Percentiles rank a stretch among this genome's conserved stretches.
Conservation (phyloP, 2,888 invertebrate genomes). For the Sinopyrophorus schimmeli region DNA sequence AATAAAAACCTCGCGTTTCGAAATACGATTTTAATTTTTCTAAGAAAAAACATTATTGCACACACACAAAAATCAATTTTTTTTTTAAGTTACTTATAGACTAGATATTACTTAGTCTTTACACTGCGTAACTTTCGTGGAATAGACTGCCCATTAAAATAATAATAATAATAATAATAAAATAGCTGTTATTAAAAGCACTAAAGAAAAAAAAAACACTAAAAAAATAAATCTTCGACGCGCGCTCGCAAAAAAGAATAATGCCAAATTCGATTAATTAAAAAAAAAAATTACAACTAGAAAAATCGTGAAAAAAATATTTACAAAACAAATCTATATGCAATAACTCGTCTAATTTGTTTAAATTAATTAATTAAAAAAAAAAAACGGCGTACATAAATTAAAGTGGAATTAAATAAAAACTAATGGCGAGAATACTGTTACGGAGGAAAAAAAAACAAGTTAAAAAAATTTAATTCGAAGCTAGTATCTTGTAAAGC, state of each 20-base stretch:
- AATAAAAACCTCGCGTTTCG: no score
- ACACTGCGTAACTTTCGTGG: conserved; percentile 15
- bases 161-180: conserved; percentile 5
- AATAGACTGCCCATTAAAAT: conserved; percentile 14
- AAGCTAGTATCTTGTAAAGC: conserved; percentile 46
- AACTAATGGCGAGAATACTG: conserved; percentile 21
- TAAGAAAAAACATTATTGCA: conserved; percentile 25
- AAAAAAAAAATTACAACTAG: conserved; percentile 18
- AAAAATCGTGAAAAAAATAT: conserved; percentile 21
- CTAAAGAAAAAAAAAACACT: conserved; percentile 1
- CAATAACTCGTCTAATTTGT: conserved; percentile 26
- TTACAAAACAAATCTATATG: conserved; percentile 27
- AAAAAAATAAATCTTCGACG: conserved; percentile 21
- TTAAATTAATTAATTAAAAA: no score
- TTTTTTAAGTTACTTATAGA: conserved; percentile 22
- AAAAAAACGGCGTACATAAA: conserved; percentile 8
- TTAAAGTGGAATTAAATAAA: conserved; percentile 23
- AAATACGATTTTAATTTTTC: no score
- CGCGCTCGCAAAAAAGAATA: no score
- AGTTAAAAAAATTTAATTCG: neutral
- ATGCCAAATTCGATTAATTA: no score
- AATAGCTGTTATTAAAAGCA: conserved; percentile 12
- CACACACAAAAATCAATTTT: conserved; percentile 13
- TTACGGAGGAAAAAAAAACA: conserved; percentile 18
- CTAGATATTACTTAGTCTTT: conserved; percentile 26